These are phyloP conservation scores for Eulemur coronatus DNA, from an alignment of 2,797 vertebrate genomes.

Conservation along the genomic window DNA sequence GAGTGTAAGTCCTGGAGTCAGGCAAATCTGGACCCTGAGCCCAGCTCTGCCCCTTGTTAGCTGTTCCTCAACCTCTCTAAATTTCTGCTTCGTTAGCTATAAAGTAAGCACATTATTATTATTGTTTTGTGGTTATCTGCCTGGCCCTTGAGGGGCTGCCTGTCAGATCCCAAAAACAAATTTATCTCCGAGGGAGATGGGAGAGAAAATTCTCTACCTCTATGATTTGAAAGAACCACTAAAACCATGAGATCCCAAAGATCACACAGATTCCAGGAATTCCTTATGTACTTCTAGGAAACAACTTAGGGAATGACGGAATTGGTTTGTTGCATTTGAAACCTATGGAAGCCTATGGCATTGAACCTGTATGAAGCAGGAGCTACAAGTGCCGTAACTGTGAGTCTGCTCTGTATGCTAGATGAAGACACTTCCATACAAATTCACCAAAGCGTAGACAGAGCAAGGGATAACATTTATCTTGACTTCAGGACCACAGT, in stretches of 20 bases:
- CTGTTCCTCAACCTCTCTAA: not conserved
- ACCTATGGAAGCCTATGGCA: not conserved
- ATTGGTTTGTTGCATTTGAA: not conserved
- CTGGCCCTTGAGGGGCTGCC: not conserved
- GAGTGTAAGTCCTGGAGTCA: not conserved
- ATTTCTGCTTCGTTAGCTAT: not conserved
- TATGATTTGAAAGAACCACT: not conserved
- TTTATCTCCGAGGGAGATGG: not conserved
- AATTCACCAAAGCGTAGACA: not conserved
- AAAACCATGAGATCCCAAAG: not conserved
- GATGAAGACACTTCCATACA: not conserved
- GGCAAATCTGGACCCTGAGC: not conserved
- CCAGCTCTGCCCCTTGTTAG: not conserved
- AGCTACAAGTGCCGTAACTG: accelerated
- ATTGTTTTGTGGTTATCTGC: not conserved
- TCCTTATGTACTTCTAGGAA: not conserved
- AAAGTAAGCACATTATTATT: not conserved
- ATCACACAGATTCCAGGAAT: not conserved
- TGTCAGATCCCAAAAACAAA: not conserved
- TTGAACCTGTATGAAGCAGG: not conserved
- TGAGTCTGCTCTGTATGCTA: not conserved
- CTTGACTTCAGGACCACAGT: not conserved
- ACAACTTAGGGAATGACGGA: not conserved
- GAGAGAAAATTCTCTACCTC: not conserved
- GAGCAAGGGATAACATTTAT: not conserved